A percentile compares a stretch with the other conserved stretches of the same genome.
These are phyloP conservation scores for Eilema sororculum DNA, from an alignment of 2,888 invertebrate genomes.

Conservation along the genomic window DNA sequence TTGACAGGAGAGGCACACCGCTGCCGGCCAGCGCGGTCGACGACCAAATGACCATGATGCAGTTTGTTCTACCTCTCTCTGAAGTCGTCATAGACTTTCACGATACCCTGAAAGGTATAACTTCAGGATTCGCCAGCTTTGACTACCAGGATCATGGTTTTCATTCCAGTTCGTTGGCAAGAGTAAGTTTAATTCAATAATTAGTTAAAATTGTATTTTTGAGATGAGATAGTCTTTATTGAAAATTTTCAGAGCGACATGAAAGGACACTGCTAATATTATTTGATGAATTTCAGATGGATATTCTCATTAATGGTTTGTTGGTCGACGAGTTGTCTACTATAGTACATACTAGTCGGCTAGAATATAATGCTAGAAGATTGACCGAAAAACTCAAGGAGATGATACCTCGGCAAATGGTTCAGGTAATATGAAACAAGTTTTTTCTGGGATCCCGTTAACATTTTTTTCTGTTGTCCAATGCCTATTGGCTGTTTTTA, in stretches of 20 bases:
- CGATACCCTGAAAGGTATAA: conserved; percentile 94
- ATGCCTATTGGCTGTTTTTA: not conserved
- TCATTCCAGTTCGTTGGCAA: conserved; percentile 91
- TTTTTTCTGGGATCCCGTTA: not conserved
- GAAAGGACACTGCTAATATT: not conserved
- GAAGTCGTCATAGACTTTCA: conserved; percentile 98
- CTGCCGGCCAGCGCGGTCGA: conserved; percentile 93
- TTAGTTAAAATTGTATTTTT: not conserved
- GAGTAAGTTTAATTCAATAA: conserved; percentile 83
- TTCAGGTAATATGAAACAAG: conserved; percentile 77
- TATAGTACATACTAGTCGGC: conserved; percentile 92
- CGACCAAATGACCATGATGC: conserved; percentile 92
- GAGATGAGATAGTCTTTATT: no score
- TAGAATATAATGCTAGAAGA: conserved; percentile 88
- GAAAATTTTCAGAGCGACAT: no score
- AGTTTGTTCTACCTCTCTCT: conserved; percentile 94
- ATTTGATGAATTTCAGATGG: conserved; percentile 86
- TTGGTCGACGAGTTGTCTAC: conserved; percentile 94
- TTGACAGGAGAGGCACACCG: conserved; percentile 90
- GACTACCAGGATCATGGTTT: conserved; percentile 97
- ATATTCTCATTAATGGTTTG: conserved; percentile 92
- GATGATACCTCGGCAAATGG: conserved; percentile 95
- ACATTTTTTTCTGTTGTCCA: no score
- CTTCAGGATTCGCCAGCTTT: conserved; percentile 98
- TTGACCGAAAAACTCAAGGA: conserved; percentile 93